Percentiles rank a stretch among this genome's conserved stretches.
Conservation (phyloP, 2,797 vertebrate species). For the Hypotaenidia philippensis region DNA sequence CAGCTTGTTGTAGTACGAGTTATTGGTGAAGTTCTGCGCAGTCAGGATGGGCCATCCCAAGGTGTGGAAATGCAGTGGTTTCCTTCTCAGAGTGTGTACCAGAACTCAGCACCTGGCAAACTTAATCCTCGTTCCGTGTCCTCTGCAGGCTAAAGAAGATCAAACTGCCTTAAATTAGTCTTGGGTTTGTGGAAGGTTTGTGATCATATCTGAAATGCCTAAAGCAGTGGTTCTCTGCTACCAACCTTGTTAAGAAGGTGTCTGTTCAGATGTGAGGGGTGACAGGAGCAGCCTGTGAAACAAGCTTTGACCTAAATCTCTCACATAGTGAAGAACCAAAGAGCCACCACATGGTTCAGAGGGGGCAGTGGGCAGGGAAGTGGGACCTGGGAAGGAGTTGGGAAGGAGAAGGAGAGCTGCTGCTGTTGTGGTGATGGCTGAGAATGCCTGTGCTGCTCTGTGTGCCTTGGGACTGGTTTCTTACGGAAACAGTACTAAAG, state of each 20-base stretch:
- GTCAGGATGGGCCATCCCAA: neutral
- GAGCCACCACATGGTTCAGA: neutral
- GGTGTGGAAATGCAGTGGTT: neutral
- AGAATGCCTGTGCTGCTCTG: accelerated
- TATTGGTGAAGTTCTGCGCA: neutral
- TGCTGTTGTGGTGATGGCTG: neutral
- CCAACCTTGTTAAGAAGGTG: neutral
- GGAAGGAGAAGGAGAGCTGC: neutral
- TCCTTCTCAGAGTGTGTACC: neutral
- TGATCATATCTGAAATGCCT: neutral
- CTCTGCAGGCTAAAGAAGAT: neutral
- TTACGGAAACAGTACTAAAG: no score
- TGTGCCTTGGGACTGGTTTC: accelerated
- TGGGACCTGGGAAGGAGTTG: neutral
- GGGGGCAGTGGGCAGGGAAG: neutral
- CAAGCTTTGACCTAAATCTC: neutral
- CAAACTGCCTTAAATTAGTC: neutral
- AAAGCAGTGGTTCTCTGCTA: neutral
- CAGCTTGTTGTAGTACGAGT: neutral
- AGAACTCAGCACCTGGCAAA: neutral
- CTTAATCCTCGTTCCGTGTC: neutral
- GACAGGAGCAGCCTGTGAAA: neutral
- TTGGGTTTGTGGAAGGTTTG: neutral
- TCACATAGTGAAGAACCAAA: neutral
- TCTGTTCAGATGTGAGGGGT: neutral